Evolutionary conservation across 2,113 vertebrate genomes (phyloP), one percentile per base, ranked within the genome.

Genomic region (Microcebus ravelobensis): DNA sequence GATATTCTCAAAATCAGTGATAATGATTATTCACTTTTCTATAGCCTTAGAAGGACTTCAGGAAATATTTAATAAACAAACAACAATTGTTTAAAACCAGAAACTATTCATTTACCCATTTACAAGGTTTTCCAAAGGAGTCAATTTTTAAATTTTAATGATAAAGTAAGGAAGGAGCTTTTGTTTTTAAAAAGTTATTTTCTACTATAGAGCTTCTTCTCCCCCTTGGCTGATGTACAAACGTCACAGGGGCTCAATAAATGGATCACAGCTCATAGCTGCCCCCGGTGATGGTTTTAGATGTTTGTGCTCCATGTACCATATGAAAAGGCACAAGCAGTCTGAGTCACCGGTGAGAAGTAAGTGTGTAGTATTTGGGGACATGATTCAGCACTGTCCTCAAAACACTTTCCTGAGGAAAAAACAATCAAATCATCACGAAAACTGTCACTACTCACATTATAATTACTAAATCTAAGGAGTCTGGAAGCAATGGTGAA

Each of bases 101-200:
- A 71, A 88, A 91, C 14, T 50, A 3, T 65, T 95, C 59, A 36
- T 55, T 39, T 65, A 76, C 10, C 4, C 88, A 50, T 83, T 93
- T 55, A 74, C 18, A 88, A 79, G 12, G 67, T 67, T 68, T 80
- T 80, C 55, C 39, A 52, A 86, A 82, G 90, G 52, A 61, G 31
- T 31, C 77, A 83, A 61, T 55, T 85, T 93, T 95, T 31, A 90
- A 59, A 91, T 87, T 80, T 95, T 90, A 85, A 89, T 5, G 20
- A 86, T 82, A 70, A 73, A 2, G 71, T 94, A 97, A 94, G 45
- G 9, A 74, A 95, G 50, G 45, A 36, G 29, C 42, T 36, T 42
- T 15, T 5, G 1, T 34, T 79, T 77, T 74, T 70, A 31, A 50
- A 73, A 92, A 87, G 70, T 55, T 77, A 73, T n/a, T 87, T 86